These are phyloP conservation scores for Agelaius tricolor DNA, from an alignment of 2,113 vertebrate species.

Conservation along the genomic window DNA sequence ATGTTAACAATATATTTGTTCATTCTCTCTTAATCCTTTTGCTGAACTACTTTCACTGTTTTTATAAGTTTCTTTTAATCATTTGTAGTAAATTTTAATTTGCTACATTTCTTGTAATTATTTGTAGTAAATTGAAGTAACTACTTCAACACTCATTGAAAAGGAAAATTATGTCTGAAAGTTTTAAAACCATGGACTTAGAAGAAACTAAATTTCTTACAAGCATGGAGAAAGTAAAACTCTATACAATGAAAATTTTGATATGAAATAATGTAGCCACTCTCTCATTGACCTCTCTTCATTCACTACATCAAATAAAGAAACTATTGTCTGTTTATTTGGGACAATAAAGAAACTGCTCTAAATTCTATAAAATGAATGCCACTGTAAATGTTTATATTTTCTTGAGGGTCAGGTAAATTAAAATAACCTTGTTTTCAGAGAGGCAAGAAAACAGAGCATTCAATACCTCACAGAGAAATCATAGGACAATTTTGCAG, in stretches of 20 bases:
- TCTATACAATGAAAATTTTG: not conserved
- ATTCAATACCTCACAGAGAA: not conserved
- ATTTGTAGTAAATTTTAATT: not conserved
- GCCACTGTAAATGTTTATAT: not conserved
- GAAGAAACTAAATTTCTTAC: not conserved
- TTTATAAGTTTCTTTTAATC: not conserved
- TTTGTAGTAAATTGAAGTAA: not conserved
- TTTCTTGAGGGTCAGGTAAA: not conserved
- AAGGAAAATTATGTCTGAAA: not conserved
- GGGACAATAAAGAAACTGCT: not conserved
- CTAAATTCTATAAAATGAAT: not conserved
- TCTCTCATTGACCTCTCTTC: not conserved
- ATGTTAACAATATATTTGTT: not conserved
- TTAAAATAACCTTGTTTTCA: not conserved
- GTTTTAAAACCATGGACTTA: not conserved
- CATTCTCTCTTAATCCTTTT: not conserved
- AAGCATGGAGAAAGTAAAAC: not conserved
- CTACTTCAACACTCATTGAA: not conserved
- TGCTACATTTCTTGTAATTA: not conserved
- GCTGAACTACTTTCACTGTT: not conserved
- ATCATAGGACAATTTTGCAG: not conserved
- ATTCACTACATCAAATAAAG: not conserved
- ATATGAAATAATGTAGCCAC: not conserved
- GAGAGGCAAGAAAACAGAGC: not conserved
- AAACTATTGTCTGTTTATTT: not conserved